Conservation (phyloP, 1,140 invertebrate species). For the Magallana ariakensis region DNA sequence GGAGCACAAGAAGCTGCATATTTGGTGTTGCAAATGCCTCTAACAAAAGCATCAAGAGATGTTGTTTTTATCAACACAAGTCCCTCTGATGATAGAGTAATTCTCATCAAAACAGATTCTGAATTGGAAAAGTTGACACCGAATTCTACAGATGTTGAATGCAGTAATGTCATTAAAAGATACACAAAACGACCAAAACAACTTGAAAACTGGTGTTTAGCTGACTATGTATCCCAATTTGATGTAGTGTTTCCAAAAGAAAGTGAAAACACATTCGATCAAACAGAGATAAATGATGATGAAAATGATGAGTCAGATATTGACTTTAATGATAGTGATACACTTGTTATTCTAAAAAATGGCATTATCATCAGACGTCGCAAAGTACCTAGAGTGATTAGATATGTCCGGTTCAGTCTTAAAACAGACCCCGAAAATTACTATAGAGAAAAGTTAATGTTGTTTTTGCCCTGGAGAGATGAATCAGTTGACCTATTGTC, state of each 20-base stretch:
- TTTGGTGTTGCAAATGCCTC: too few relatives aligned
- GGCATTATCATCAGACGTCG: constrained; percentile 43
- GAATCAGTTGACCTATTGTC: too few relatives aligned
- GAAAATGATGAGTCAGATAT: not conserved
- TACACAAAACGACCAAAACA: too few relatives aligned
- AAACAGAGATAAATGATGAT: constrained; percentile 27
- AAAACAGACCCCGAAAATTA: not conserved
- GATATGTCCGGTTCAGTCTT: not conserved
- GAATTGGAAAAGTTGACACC: not conserved
- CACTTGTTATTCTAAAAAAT: constrained; percentile 46
- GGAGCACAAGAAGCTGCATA: constrained; percentile 55
- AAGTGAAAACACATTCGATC: not conserved
- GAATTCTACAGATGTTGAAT: constrained; percentile 30
- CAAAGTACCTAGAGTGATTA: not conserved
- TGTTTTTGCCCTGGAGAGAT: too few relatives aligned
- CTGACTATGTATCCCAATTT: too few relatives aligned
- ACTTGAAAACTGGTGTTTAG: too few relatives aligned
- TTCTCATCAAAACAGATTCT: constrained; percentile 12
- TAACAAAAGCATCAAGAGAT: too few relatives aligned
- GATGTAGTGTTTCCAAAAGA: constrained; percentile 13
- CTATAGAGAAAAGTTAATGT: too few relatives aligned
- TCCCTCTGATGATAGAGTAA: too few relatives aligned
- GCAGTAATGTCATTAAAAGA: not conserved
- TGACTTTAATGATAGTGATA: not conserved
- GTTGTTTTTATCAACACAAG: too few relatives aligned